These are phyloP conservation scores for Lochmaea capreae DNA, from an alignment of 2,888 invertebrate genomes.

Conservation along the genomic window DNA sequence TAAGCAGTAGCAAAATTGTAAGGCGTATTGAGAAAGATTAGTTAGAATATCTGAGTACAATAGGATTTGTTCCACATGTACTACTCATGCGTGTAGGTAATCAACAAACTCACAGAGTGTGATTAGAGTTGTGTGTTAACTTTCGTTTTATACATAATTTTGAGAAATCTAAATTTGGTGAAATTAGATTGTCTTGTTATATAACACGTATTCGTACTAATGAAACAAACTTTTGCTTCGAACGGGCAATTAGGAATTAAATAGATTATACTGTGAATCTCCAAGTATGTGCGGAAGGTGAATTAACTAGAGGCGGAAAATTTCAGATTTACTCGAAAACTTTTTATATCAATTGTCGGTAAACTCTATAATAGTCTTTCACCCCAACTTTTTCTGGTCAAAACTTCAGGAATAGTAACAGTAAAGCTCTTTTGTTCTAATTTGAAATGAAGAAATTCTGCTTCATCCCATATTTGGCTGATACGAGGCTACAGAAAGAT, in stretches of 20 bases:
- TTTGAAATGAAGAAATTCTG: too few species aligned
- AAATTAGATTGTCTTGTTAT: background rate
- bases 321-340: background rate
- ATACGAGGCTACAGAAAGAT: too few species aligned
- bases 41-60: background rate
- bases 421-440: too few species aligned
- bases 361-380: background rate
- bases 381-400: too few species aligned
- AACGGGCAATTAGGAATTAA: conserved; percentile 1
- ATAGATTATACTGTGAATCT: conserved; percentile 4
- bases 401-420: too few species aligned
- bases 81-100: background rate
- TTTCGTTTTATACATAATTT: background rate
- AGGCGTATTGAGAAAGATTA: background rate
- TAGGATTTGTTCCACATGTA: background rate
- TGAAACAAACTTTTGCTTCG: conserved; percentile 5
- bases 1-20: background rate
- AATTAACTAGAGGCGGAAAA: background rate
- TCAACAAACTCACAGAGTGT: background rate
- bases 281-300: background rate
- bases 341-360: background rate
- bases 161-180: background rate
- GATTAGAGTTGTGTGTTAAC: background rate
- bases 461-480: too few species aligned
- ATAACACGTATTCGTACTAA: conserved; percentile 7